Evolutionary conservation across 30 jellyfish, hydroid and myxozoan genomes (phyloP), one percentile per base, ranked within the genome.

Genomic region (Chrysaora quinquecirrha): DNA sequence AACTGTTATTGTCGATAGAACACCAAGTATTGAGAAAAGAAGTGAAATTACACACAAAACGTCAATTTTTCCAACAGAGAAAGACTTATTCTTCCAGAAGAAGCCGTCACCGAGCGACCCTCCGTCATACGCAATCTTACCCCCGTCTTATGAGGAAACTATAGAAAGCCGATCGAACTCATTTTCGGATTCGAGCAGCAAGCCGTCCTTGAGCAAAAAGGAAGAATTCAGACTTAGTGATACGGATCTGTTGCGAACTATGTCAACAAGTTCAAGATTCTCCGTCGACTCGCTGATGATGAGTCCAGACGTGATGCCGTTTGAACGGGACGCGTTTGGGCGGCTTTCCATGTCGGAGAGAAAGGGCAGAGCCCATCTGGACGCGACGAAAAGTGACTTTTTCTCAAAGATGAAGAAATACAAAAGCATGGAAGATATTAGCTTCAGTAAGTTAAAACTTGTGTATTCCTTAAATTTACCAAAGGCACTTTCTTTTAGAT

Each of bases 351-450:
- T 94, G 95, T 94, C 99, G 9, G 99, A 94, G 69, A 32, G 97
- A 38, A 94, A 94, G 48, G 99, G 99, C 31, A 80, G 99, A 24
- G 99, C 97, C 29, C 99, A 94, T 67, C 78, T 94, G 33, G 99
- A 94, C 72, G 99, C 99, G 25, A 94, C 97, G 18, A 87, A 94
- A 85, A 94, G 97, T 31, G 94, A 89, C 25, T 79, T 87, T 33
- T 94, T 71, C 72, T 73, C 87, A 65, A 94, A 88, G 34, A 46
- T 94, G 69, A 94, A 94, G 85, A 87, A 88, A 68, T 88, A 73
- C 80, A 83, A 80, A 49, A 94, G 99, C 65, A 64, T 94, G 85
- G 99, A 94, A 68, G 97, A 94, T 47, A 84, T 94, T 1, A 88
- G 82, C 73, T 64, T 58, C 70, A 88, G 98, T 93, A 80, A 9